A percentile compares a stretch with the other conserved stretches of the same genome.
Conservation (phyloP, 1,140 invertebrate species). For the Homalodisca vitripennis region DNA sequence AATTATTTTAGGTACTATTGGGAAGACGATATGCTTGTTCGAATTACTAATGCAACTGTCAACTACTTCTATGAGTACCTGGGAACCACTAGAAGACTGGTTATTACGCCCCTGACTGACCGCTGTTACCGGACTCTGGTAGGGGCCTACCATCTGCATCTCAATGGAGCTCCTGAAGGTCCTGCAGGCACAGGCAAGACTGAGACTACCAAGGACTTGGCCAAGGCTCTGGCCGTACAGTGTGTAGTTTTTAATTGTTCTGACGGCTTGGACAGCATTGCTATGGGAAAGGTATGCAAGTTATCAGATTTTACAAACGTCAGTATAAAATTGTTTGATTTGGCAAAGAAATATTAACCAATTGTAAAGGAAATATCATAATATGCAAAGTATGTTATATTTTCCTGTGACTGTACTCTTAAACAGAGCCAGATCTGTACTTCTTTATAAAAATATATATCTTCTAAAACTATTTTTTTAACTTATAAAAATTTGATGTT, state of each 20-base stretch:
- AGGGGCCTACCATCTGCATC: constrained; percentile 81
- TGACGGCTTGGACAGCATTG: constrained; percentile 90
- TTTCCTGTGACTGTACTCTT: too few relatives aligned
- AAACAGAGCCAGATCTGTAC: too few relatives aligned
- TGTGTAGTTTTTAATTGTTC: constrained; percentile 95
- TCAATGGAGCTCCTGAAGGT: constrained; percentile 87
- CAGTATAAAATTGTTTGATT: too few relatives aligned
- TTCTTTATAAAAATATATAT: too few relatives aligned
- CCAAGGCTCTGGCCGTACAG: constrained; percentile 86
- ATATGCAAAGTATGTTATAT: too few relatives aligned
- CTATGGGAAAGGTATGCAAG: constrained; percentile 75
- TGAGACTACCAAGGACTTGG: constrained; percentile 86
- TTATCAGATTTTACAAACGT: too few relatives aligned
- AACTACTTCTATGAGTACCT: constrained; percentile 90
- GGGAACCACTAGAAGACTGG: constrained; percentile 71
- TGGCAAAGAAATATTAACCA: too few relatives aligned
- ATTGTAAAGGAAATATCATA: too few relatives aligned
- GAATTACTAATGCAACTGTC: constrained; percentile 85
- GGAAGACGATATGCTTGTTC: constrained; percentile 75
- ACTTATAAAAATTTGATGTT: too few relatives aligned
- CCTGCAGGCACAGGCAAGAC: constrained; percentile 89
- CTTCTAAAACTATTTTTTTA: too few relatives aligned
- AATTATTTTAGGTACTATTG: constrained; percentile 81
- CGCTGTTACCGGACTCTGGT: constrained; percentile 85
- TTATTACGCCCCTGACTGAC: constrained; percentile 67